Conservation (phyloP, 2,888 invertebrate species). For the Cheilosia soror region DNA sequence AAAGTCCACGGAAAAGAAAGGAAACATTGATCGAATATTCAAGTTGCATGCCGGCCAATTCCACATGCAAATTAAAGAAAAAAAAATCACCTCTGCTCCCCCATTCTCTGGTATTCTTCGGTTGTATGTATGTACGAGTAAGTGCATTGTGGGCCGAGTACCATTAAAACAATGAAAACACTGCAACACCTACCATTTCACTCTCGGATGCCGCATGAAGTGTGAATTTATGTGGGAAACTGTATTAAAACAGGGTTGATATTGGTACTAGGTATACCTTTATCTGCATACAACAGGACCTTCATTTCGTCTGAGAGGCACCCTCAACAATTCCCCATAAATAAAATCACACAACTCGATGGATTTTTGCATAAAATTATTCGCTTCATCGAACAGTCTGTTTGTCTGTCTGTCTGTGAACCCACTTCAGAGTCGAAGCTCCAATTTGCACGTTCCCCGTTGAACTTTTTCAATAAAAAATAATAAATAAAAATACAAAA, state of each 20-base stretch:
- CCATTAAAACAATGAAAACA: constrained; percentile 54
- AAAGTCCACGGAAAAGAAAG: constrained; percentile 45
- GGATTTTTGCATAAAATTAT: constrained; percentile 68
- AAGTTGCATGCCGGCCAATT: constrained; percentile 71
- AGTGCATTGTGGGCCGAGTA: constrained; percentile 8
- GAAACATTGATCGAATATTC: constrained; percentile 67
- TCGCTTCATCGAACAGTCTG: constrained; percentile 42
- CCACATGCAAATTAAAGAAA: constrained; percentile 66
- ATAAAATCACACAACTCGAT: constrained; percentile 67
- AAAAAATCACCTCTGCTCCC: neutral
- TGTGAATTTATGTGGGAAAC: constrained; percentile 84
- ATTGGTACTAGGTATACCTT: neutral
- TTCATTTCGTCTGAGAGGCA: constrained; percentile 35
- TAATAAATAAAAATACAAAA: neutral
- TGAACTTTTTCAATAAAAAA: constrained; percentile 3
- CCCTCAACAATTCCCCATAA: constrained; percentile 47
- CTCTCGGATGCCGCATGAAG: constrained; percentile 80
- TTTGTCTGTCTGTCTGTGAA: constrained; percentile 16
- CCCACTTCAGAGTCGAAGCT: constrained; percentile 13
- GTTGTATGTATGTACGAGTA: neutral
- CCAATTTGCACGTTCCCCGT: constrained; percentile 40
- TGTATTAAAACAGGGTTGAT: constrained; percentile 71
- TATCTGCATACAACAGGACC: neutral
- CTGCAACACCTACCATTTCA: constrained; percentile 63
- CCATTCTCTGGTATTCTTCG: neutral